Base-by-base conservation (phyloP, 2,113 vertebrate genomes). In the Perognathus longimembris region DNA sequence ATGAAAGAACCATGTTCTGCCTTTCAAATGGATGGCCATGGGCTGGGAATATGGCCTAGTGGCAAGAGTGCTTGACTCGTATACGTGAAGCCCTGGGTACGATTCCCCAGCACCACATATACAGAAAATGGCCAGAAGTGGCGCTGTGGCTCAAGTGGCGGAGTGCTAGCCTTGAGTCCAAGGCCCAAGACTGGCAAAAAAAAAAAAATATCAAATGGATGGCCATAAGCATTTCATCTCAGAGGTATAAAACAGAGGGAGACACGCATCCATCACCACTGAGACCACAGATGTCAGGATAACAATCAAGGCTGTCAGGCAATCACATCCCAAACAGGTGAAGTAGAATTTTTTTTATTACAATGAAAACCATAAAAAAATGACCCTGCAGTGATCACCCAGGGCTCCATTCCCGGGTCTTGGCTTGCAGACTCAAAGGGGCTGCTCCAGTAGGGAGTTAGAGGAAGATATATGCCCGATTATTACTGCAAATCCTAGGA, bases 381-480 rank as follows among this genome's bases (percentile, higher is more conserved):
- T 54, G 15, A 54, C 15, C 14, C 50, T 18, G 12, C 50, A 54
- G 50, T 54, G 2, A 54, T 40, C 76, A 2, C 18, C 40, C 1
- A 34, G 42, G 34, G 4, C 34, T 6, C 9, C 3, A 36, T 2
- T 26, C 0, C 40, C 5, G 18, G 32, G 36, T 32, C 6, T 4
- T 7, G 17, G 28, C 1, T 1, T 54, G 50, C 50, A 73, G 22
- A 50, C 2, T 45, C 20, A 54, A 75, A 63, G 21, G 5, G 14
- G 54, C 1, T 67, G 21, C 28, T 8, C 18, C 26, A 2, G 18
- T 4, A 74, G 32, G 21, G 61, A 40, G 11, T 4, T 9, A 59
- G 78, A 40, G 4, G 17, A 32, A 73, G 2, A 66, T 1, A 11
- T 54, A 50, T 0, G 59, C 0, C 0, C 28, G 2, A 26, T 57